A percentile compares a stretch with the other conserved stretches of the same genome.
Evolutionary conservation across 1,140 invertebrate species (phyloP).

Genomic region (Drosophila melanogaster): Release_6_plus_ISO1_MT NC_004354.4:3637501-3638000

Average conservation of each 20-base stretch:
- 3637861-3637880: conserved; percentile 1
- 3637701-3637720: no score
- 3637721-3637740: no score
- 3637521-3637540: conserved; percentile 39
- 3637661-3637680: no score
- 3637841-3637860: conserved; percentile 48
- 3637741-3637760: no score
- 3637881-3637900: conserved; percentile 1
- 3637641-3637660: no score
- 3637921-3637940: conserved; percentile 32
- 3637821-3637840: conserved; percentile 24
- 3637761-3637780: no score
- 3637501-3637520: background rate
- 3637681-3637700: no score
- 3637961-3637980: conserved; percentile 36
- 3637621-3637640: background rate
- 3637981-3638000: conserved; percentile 54
- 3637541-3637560: conserved; percentile 26
- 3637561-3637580: conserved; percentile 36
- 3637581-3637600: conserved; percentile 5
- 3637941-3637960: conserved; percentile 55
- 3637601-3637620: background rate
- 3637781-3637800: background rate
- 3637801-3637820: no score
- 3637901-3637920: background rate